phyloP scores from a whole-genome alignment of 2,797 vertebrate genomes.

The Sebastes oblongus region DNA sequence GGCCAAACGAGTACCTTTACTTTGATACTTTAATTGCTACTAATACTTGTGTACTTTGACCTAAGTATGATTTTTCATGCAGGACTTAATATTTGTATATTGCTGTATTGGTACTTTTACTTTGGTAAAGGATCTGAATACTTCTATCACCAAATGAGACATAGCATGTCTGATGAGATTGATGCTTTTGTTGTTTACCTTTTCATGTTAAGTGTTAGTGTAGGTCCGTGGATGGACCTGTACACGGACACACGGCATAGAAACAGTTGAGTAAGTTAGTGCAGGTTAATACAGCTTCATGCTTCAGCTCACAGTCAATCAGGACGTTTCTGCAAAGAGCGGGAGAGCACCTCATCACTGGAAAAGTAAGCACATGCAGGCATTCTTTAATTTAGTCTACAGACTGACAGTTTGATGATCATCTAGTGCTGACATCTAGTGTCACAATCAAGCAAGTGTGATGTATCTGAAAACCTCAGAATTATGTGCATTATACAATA shows the following conservation, averaged over 20 bases:
- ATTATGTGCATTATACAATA: not conserved
- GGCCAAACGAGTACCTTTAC: not conserved
- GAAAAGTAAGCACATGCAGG: not conserved
- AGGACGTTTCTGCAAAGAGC: not conserved
- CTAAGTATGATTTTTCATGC: too few species aligned
- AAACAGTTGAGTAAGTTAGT: not conserved
- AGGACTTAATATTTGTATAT: too few species aligned
- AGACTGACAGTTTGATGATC: not conserved
- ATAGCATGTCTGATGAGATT: not conserved
- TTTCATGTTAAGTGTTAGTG: conserved; percentile 5
- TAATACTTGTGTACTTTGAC: too few species aligned
- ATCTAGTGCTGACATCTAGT: conserved; percentile 37
- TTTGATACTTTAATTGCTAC: too few species aligned
- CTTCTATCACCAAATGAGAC: not conserved
- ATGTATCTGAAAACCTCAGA: not conserved
- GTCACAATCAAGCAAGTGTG: conserved; percentile 8
- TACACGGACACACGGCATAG: not conserved
- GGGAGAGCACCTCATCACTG: not conserved
- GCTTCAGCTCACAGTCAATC: not conserved
- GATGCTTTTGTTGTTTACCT: not conserved
- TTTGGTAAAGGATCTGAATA: not conserved
- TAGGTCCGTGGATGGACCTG: not conserved
- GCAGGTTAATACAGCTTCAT: conserved; percentile 9
- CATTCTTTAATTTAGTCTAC: not conserved
- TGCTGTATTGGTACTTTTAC: not conserved